Evolutionary conservation across 2,888 invertebrate species (phyloP).

Genomic region (Drosophila testacea): DNA sequence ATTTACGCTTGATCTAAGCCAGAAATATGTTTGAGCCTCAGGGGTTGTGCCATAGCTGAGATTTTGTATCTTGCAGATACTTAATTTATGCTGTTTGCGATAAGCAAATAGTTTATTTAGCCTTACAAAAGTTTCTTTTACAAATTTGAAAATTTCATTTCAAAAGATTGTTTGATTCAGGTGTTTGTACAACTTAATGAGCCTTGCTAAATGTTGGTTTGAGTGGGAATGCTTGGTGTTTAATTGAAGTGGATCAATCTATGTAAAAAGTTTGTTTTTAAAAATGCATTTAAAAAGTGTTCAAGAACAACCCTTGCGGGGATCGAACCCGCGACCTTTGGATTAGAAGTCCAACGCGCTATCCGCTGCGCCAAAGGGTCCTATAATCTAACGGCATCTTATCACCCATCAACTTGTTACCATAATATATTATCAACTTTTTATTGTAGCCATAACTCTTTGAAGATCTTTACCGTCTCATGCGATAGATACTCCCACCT

Average conservation of each 20-base stretch:
- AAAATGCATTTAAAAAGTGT: not conserved
- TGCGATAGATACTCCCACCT: not conserved
- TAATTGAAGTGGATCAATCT: not conserved
- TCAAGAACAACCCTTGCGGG: slow-evolving; percentile 84
- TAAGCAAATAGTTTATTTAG: slow-evolving; percentile 66
- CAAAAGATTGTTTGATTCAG: slow-evolving; percentile 21
- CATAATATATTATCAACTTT: not conserved
- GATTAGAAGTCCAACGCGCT: slow-evolving; percentile 86
- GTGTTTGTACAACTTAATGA: slow-evolving; percentile 67
- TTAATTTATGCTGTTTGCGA: slow-evolving; percentile 56
- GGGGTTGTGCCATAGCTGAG: slow-evolving; percentile 35
- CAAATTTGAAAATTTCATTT: slow-evolving; percentile 55
- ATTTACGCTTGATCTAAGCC: slow-evolving; percentile 73
- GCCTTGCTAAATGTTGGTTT: slow-evolving; percentile 14
- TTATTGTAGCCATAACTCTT: not conserved
- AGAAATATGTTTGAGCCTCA: slow-evolving; percentile 38
- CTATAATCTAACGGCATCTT: not conserved
- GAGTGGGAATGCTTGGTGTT: slow-evolving; percentile 3
- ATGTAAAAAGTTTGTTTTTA: not conserved
- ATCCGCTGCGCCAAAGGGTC: slow-evolving; percentile 85
- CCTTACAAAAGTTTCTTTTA: slow-evolving; percentile 7
- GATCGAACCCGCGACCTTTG: slow-evolving; percentile 86
- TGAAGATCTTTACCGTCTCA: not conserved
- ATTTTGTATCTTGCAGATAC: slow-evolving; percentile 66
- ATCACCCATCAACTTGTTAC: slow-evolving; percentile 25